These are phyloP conservation scores for Rhizomys pruinosus DNA, from an alignment of 2,113 vertebrate genomes.

Conservation along the genomic window DNA sequence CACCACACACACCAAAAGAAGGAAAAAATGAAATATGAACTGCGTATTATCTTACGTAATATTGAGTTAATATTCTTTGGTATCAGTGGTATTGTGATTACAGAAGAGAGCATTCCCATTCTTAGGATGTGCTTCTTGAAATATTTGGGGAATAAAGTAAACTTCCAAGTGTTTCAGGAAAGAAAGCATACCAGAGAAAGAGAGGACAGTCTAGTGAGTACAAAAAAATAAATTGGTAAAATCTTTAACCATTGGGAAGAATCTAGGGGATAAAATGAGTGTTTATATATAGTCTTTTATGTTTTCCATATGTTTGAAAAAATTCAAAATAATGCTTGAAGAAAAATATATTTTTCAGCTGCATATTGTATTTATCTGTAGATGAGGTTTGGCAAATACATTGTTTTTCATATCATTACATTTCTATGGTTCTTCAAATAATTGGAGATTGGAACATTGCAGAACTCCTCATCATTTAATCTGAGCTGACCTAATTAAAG, in stretches of 20 bases:
- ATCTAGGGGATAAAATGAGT: not conserved
- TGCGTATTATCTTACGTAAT: not conserved
- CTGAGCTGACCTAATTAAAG: slow-evolving; percentile 8
- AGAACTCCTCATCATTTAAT: not conserved
- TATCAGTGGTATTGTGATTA: not conserved
- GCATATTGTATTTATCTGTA: not conserved
- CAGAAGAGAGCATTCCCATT: slow-evolving; percentile 11
- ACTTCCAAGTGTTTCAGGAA: not conserved
- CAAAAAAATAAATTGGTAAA: not conserved
- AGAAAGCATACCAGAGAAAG: not conserved
- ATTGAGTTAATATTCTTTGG: slow-evolving; percentile 22
- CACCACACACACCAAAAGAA: not conserved
- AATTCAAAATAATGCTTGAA: slow-evolving; percentile 25
- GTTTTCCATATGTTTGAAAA: slow-evolving; percentile 34
- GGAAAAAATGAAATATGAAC: not conserved
- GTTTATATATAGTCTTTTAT: not conserved
- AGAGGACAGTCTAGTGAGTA: not conserved
- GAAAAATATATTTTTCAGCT: slow-evolving; percentile 25
- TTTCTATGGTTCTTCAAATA: slow-evolving; percentile 6
- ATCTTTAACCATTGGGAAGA: not conserved
- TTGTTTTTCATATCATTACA: not conserved
- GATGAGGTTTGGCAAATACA: slow-evolving; percentile 42
- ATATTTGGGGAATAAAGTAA: not conserved
- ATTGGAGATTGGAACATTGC: not conserved
- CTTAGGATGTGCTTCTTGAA: not conserved